A percentile compares a stretch with the other conserved stretches of the same genome.
These are phyloP conservation scores for Penaeus monodon DNA, from an alignment of 2,888 invertebrate species.

Conservation along the genomic window DNA sequence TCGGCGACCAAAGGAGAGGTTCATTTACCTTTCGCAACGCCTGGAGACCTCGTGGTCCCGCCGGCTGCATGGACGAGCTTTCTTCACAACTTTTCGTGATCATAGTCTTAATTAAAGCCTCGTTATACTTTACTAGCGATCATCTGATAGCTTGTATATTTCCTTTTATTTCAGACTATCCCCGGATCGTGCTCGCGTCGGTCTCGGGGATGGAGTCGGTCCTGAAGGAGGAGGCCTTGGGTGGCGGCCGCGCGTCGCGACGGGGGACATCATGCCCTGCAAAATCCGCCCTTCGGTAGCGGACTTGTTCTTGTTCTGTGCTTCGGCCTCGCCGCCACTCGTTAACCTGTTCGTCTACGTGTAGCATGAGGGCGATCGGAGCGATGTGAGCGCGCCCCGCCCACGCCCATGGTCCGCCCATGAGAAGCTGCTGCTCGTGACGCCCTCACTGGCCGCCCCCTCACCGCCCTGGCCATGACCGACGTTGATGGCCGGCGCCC, in stretches of 20 bases:
- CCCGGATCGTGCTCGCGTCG: slow-evolving; percentile 13
- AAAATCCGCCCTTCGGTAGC: too few relatives aligned
- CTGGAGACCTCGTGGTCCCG: slow-evolving; percentile 1
- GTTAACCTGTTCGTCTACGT: too few relatives aligned
- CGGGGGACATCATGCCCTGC: too few relatives aligned
- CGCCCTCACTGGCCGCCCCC: slow-evolving; percentile 15
- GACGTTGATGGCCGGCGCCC: slow-evolving; percentile 55
- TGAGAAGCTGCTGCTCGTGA: slow-evolving; percentile 27
- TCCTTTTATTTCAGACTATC: slow-evolving; percentile 19
- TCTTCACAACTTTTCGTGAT: slow-evolving; percentile 47
- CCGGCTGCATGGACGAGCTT: neutral
- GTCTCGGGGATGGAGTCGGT: neutral
- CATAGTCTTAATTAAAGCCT: slow-evolving; percentile 50
- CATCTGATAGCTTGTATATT: slow-evolving; percentile 34
- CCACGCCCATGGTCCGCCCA: neutral
- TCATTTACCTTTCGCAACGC: slow-evolving; percentile 31
- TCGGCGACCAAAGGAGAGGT: slow-evolving; percentile 30
- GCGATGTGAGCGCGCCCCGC: too few relatives aligned
- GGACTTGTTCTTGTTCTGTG: too few relatives aligned
- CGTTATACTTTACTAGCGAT: slow-evolving; percentile 46
- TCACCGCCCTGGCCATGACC: slow-evolving; percentile 42
- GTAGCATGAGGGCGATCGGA: too few relatives aligned
- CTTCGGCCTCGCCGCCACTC: too few relatives aligned
- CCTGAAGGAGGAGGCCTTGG: too few relatives aligned
- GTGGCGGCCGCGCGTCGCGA: too few relatives aligned